Conservation (phyloP, 2,888 invertebrate genomes). For the Ornithoptera priamus region DNA sequence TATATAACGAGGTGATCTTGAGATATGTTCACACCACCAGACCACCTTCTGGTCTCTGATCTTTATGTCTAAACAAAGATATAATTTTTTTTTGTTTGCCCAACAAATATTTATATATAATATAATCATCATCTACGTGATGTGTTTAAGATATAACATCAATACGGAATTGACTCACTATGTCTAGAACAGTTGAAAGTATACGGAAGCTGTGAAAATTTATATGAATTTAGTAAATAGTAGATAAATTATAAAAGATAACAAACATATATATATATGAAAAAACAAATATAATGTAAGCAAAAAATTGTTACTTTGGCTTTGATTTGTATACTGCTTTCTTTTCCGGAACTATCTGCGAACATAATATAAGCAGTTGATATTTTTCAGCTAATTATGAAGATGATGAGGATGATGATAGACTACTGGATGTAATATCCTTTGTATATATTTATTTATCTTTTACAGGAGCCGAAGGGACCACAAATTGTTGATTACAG, state of each 20-base stretch:
- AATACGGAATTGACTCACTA: slow-evolving; percentile 31
- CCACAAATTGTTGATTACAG: too few species aligned
- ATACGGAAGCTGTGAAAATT: slow-evolving; percentile 34
- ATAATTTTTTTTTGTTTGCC: too few species aligned
- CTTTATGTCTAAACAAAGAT: too few species aligned
- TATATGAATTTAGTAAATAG: background rate
- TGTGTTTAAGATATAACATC: background rate
- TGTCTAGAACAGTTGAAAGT: slow-evolving; percentile 35
- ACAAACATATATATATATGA: background rate
- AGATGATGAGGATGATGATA: too few species aligned
- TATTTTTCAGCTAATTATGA: background rate
- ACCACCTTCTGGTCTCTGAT: too few species aligned
- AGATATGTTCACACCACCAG: too few species aligned
- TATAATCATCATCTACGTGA: background rate
- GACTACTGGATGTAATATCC: too few species aligned
- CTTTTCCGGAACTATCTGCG: slow-evolving; percentile 30
- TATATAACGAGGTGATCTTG: too few species aligned
- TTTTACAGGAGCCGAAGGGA: too few species aligned
- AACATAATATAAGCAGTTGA: background rate
- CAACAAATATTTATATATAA: too few species aligned
- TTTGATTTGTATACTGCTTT: background rate
- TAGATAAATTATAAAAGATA: background rate
- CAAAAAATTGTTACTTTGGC: slow-evolving; percentile 4
- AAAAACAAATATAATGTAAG: background rate
- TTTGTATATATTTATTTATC: too few species aligned